A percentile compares a stretch with the other conserved stretches of the same genome.
Conservation (phyloP, 2,797 vertebrate genomes). For the Platyrinchus mystaceus region DNA sequence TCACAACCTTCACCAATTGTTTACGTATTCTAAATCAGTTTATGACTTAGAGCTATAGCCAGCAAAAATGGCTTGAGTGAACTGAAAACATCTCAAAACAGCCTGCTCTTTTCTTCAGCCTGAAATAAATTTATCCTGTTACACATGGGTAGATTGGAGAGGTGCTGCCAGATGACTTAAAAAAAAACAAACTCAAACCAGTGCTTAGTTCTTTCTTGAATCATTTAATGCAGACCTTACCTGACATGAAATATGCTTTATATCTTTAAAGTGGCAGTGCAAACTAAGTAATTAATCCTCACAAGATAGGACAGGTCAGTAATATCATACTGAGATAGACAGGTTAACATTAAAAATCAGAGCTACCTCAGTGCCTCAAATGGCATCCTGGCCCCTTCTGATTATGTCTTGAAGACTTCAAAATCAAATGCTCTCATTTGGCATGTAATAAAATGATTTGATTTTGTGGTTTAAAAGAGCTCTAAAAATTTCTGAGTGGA, state of each 20-base stretch:
- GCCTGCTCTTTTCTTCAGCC: not conserved
- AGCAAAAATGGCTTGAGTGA: not conserved
- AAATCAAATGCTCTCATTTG: not conserved
- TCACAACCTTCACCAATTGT: not conserved
- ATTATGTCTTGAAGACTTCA: not conserved
- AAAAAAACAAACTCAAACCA: not conserved
- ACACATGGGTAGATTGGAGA: not conserved
- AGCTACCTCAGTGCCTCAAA: not conserved
- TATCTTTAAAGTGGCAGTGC: not conserved
- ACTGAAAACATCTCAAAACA: not conserved
- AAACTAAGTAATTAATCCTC: conserved; percentile 25
- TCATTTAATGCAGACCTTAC: not conserved
- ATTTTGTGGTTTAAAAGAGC: not conserved
- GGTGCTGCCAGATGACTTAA: not conserved
- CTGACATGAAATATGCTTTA: not conserved
- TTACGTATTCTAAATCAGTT: not conserved
- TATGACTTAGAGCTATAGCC: not conserved
- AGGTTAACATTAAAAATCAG: conserved; percentile 1
- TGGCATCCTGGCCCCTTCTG: not conserved
- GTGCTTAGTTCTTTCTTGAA: not conserved
- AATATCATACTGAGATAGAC: not conserved
- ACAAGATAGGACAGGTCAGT: not conserved
- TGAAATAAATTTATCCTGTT: not conserved
- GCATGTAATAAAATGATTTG: not conserved
- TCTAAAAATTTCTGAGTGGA: not conserved